Evolutionary conservation across 1,140 invertebrate genomes (phyloP).

Genomic region (Trachelipus rathkii): DNA sequence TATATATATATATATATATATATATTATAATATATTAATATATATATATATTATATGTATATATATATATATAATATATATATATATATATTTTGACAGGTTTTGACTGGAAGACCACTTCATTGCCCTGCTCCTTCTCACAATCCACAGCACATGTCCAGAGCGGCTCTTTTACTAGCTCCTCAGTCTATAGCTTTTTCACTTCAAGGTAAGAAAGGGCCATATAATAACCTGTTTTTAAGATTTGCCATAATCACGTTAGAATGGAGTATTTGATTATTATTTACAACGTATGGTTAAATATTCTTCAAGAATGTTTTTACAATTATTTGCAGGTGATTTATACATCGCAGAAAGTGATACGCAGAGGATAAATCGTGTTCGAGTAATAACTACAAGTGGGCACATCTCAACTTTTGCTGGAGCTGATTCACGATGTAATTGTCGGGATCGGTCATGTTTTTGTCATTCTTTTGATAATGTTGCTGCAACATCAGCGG

Average conservation of each 20-base stretch:
- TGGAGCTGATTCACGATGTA: conserved; percentile 90
- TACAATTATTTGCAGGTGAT: conserved; percentile 56
- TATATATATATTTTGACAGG: conserved; percentile 47
- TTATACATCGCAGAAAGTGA: conserved; percentile 92
- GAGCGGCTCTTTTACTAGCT: conserved; percentile 82
- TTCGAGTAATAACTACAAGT: conserved; percentile 84
- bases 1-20: not conserved
- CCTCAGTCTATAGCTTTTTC: conserved; percentile 91
- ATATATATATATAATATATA: conserved; percentile 12
- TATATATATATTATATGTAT: conserved; percentile 12
- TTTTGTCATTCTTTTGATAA: conserved; percentile 59
- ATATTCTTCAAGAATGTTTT: not conserved
- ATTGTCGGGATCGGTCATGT: conserved; percentile 75
- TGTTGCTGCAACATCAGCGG: conserved; percentile 80
- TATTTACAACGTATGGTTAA: not conserved
- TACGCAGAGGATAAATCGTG: conserved; percentile 82
- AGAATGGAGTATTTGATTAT: not conserved
- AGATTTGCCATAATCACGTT: not conserved
- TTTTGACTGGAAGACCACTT: conserved; percentile 82
- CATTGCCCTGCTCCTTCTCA: conserved; percentile 61
- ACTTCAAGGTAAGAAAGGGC: conserved; percentile 59
- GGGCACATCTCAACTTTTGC: conserved; percentile 87
- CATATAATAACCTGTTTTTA: not conserved
- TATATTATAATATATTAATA: not conserved
- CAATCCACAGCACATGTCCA: conserved; percentile 69